phyloP scores from a whole-genome alignment of 2,113 vertebrate species.

The Candoia aspera region DNA sequence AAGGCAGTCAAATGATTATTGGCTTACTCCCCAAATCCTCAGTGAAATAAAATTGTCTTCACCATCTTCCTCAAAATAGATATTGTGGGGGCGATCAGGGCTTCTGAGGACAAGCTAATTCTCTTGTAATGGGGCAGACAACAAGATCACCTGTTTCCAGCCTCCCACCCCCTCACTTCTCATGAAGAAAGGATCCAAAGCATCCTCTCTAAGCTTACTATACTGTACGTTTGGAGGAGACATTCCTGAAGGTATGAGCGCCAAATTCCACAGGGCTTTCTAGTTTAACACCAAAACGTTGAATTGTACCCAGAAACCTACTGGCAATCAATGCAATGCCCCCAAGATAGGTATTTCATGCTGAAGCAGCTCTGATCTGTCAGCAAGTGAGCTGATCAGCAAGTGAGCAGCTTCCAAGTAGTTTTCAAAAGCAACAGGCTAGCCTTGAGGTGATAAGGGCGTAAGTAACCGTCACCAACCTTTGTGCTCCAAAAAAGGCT shows the following conservation, averaged over 20 bases:
- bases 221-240: neutral
- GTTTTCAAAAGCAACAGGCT: neutral
- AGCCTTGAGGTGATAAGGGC: neutral
- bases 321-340: neutral
- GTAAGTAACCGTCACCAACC: neutral
- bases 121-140: neutral
- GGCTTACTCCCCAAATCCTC: neutral
- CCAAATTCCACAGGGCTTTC: neutral
- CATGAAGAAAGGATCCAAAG: neutral
- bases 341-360: neutral
- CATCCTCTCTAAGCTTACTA: neutral
- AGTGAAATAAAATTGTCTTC: conserved; percentile 12
- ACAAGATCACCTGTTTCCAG: neutral
- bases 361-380: neutral
- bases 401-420: neutral
- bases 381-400: neutral
- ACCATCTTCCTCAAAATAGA: neutral
- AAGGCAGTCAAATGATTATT: neutral
- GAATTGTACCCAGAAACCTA: neutral
- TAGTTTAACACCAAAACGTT: neutral
- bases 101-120: neutral
- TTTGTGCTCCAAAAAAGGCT: neutral
- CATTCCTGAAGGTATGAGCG: neutral
- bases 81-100: neutral
- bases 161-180: neutral